These are phyloP conservation scores for Rhea americana DNA, from an alignment of 2,113 vertebrate genomes.

Conservation along the genomic window DNA sequence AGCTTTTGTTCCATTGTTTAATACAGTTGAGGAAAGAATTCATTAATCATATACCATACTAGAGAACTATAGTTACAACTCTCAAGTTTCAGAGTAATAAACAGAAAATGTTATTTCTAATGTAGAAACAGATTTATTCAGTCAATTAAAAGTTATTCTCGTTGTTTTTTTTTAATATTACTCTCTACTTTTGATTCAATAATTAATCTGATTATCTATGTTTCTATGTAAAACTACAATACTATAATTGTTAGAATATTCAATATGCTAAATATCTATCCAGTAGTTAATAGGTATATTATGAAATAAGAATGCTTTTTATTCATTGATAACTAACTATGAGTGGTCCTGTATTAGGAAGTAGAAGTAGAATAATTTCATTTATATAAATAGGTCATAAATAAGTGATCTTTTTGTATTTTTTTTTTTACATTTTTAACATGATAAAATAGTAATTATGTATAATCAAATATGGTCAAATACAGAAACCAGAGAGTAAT, in stretches of 20 bases:
- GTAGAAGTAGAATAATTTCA: not conserved
- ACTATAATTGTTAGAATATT: not conserved
- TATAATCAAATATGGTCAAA: not conserved
- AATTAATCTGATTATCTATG: constrained; percentile 19
- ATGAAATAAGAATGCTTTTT: not conserved
- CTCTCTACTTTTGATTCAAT: constrained; percentile 39
- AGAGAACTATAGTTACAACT: constrained; percentile 26
- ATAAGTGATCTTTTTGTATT: not conserved
- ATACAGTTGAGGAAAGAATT: constrained; percentile 36
- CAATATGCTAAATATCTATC: not conserved
- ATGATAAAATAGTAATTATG: not conserved
- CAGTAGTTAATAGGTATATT: not conserved
- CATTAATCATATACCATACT: constrained; percentile 61
- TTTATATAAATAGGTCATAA: not conserved
- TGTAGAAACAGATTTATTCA: constrained; percentile 50
- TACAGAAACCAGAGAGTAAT: fast-evolving
- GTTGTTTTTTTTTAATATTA: constrained; percentile 43
- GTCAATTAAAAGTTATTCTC: constrained; percentile 29
- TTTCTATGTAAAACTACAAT: not conserved
- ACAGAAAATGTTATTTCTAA: constrained; percentile 54
- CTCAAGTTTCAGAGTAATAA: constrained; percentile 53
- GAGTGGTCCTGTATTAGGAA: not conserved
- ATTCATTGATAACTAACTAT: not conserved
- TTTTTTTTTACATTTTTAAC: not conserved
- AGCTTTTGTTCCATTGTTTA: constrained; percentile 69